These are phyloP conservation scores for Corythoichthys haematopterus DNA, from an alignment of 2,113 vertebrate species.

Conservation along the genomic window DNA sequence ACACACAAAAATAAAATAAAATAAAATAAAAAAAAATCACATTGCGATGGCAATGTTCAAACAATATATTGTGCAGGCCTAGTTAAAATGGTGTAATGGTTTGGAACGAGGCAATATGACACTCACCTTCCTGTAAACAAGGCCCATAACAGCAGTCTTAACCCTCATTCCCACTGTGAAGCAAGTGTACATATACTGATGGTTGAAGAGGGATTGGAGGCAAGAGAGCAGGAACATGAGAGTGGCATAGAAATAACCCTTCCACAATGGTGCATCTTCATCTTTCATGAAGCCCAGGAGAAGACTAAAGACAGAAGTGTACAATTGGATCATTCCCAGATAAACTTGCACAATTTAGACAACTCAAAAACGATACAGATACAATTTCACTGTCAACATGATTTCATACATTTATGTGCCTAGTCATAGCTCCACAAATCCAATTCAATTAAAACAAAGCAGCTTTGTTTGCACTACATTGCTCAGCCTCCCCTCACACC, in stretches of 20 bases:
- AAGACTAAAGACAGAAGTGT: slow-evolving; percentile 67
- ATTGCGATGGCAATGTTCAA: too few relatives aligned
- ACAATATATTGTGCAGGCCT: too few relatives aligned
- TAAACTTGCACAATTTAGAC: slow-evolving; percentile 11
- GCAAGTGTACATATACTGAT: slow-evolving; percentile 83
- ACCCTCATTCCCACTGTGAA: slow-evolving; percentile 85
- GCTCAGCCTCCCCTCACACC: slow-evolving; percentile 60
- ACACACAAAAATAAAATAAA: too few relatives aligned
- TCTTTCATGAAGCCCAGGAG: slow-evolving; percentile 82
- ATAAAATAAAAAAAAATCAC: too few relatives aligned
- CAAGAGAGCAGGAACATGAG: slow-evolving; percentile 82
- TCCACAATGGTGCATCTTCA: slow-evolving; percentile 74
- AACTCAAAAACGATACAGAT: slow-evolving; percentile 5
- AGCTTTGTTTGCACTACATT: slow-evolving; percentile 49
- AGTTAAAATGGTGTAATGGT: slow-evolving; percentile 15
- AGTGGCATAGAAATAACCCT: slow-evolving; percentile 81
- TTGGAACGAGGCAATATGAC: not conserved
- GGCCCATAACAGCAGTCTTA: slow-evolving; percentile 82
- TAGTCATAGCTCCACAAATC: slow-evolving; percentile 8
- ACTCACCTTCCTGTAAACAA: slow-evolving; percentile 89
- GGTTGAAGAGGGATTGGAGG: slow-evolving; percentile 87
- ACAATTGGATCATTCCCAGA: not conserved
- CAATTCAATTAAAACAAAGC: slow-evolving; percentile 24
- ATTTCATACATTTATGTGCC: slow-evolving; percentile 9
- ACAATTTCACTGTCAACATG: slow-evolving; percentile 19